Conservation (phyloP, 2,113 vertebrate species). For the Equus quagga region DNA sequence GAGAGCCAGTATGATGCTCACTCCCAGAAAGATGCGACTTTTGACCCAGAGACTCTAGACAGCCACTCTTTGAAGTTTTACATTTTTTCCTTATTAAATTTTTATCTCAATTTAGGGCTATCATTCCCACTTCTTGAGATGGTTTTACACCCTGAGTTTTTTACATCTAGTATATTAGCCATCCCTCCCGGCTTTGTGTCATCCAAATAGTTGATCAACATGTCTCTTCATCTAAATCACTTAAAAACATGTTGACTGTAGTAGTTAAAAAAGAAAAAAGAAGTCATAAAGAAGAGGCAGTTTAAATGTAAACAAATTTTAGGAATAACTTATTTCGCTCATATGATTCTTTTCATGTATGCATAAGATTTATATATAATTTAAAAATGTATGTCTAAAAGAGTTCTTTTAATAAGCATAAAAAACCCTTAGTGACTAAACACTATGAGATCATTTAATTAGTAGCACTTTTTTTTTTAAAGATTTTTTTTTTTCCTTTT, state of each 20-base stretch:
- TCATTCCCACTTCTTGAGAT: not conserved
- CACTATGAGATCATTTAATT: not conserved
- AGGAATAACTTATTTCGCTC: not conserved
- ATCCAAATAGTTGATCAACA: not conserved
- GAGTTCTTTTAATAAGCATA: not conserved
- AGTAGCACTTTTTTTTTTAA: not conserved
- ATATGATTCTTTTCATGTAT: not conserved
- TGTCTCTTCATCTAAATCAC: not conserved
- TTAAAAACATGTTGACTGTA: not conserved
- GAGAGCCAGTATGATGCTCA: not conserved
- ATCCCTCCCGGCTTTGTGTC: not conserved
- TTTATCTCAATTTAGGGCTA: not conserved
- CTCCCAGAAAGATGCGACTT: not conserved
- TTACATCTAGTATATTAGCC: not conserved
- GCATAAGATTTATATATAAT: not conserved
- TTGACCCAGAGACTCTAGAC: not conserved
- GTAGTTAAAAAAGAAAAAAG: not conserved
- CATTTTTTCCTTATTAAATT: not conserved
- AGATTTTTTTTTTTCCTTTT: no score
- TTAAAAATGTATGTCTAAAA: not conserved
- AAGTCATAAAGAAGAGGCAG: not conserved
- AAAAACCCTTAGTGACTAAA: not conserved
- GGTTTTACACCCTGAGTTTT: not conserved
- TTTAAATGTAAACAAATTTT: not conserved
- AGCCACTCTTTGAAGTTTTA: not conserved